phyloP scores from a whole-genome alignment of 2,888 invertebrate genomes.

The Folsomia manolachei region DNA sequence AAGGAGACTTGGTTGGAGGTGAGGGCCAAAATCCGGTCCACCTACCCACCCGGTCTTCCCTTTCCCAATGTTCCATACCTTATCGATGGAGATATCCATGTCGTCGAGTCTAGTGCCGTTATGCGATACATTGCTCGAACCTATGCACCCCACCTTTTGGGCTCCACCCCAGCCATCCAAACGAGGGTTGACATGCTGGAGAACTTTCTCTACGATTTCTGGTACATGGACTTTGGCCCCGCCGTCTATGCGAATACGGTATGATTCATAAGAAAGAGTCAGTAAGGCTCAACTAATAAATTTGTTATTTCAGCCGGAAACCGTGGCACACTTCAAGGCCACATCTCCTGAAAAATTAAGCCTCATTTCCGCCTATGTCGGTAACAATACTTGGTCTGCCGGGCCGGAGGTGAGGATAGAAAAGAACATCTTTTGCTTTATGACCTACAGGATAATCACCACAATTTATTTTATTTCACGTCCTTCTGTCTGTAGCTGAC shows the following conservation, averaged over 20 bases:
- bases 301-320: background rate
- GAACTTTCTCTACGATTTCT: slow-evolving; percentile 55
- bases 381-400: background rate
- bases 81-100: slow-evolving; percentile 54
- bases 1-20: slow-evolving; percentile 54
- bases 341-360: background rate
- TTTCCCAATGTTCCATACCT: slow-evolving; percentile 57
- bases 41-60: slow-evolving; percentile 51
- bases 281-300: background rate
- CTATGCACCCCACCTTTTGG: slow-evolving; percentile 53
- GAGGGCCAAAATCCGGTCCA: background rate
- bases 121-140: slow-evolving; percentile 55
- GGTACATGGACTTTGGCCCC: slow-evolving; percentile 30
- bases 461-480: background rate
- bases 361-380: background rate
- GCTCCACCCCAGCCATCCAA: slow-evolving; percentile 53
- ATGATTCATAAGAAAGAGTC: too few relatives aligned
- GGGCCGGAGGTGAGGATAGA: background rate
- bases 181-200: slow-evolving; percentile 54
- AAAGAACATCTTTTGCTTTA: background rate
- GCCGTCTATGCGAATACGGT: background rate
- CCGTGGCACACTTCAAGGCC: background rate
- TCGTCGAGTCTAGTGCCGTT: slow-evolving; percentile 56
- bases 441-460: background rate
- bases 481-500: slow-evolving; percentile 48